Conservation (phyloP, 2,888 invertebrate genomes). For the Mythimna pallens region DNA sequence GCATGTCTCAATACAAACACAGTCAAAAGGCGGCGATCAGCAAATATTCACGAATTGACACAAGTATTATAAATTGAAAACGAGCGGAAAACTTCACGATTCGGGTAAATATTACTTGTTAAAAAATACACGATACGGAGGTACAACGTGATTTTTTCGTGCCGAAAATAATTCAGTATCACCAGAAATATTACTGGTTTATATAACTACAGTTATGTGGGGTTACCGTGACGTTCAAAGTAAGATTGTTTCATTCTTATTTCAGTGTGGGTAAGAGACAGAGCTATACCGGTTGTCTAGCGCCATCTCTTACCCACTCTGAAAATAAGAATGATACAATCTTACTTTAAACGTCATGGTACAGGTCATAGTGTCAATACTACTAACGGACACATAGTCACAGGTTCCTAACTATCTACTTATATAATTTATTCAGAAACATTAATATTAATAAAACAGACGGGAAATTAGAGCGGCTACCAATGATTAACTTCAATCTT, state of each 20-base stretch:
- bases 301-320: too few relatives aligned
- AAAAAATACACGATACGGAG: constrained; percentile 8
- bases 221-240: too few relatives aligned
- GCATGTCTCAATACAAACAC: constrained; percentile 2
- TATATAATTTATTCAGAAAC: constrained; percentile 55
- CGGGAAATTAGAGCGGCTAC: constrained; percentile 71
- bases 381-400: constrained; percentile 42
- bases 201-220: neutral
- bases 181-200: neutral
- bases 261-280: too few relatives aligned
- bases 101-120: constrained; percentile 19
- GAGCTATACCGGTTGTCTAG: too few relatives aligned
- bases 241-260: too few relatives aligned
- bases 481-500: constrained; percentile 89
- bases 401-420: constrained; percentile 35
- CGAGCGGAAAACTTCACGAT: constrained; percentile 34
- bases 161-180: neutral
- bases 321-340: too few relatives aligned
- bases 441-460: constrained; percentile 54
- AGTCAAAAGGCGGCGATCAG: constrained; percentile 36
- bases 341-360: too few relatives aligned
- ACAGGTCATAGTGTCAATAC: constrained; percentile 31
- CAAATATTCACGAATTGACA: constrained; percentile 43
- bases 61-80: constrained; percentile 48
- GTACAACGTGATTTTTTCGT: neutral